phyloP scores from a whole-genome alignment of 2,113 vertebrate genomes.

The Pipa parva region DNA sequence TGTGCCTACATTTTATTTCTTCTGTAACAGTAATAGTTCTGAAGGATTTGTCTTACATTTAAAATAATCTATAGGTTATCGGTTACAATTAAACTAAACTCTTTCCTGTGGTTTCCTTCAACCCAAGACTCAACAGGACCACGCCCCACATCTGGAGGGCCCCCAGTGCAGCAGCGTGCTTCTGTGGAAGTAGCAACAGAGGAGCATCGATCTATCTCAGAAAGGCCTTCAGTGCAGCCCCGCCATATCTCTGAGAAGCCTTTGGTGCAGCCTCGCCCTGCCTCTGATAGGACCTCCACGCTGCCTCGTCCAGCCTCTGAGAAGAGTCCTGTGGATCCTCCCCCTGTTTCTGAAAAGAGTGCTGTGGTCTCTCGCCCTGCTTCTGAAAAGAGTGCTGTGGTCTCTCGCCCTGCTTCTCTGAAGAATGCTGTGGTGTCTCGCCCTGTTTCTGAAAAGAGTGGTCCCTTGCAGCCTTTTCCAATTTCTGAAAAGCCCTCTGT shows the following conservation, averaged over 20 bases:
- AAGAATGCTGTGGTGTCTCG: neutral
- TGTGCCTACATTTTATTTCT: no score
- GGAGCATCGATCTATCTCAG: neutral
- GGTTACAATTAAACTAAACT: no score
- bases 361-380: no score
- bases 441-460: no score
- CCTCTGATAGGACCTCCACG: neutral
- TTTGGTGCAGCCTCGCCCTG: neutral
- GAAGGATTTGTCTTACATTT: no score
- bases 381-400: no score
- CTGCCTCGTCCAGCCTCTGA: neutral
- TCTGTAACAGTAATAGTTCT: no score
- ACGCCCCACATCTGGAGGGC: slow-evolving; percentile 58
- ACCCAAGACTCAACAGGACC: neutral
- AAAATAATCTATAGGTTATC: no score
- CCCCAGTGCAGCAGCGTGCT: slow-evolving; percentile 51
- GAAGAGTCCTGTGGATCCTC: no score
- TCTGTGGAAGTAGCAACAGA: neutral
- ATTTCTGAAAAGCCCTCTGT: neutral
- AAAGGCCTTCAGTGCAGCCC: neutral
- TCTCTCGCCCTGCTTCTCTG: neutral
- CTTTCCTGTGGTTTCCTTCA: no score
- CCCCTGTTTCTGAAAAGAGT: no score
- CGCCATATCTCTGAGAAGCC: neutral
- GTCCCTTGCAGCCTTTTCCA: no score